A percentile compares a stretch with the other conserved stretches of the same genome.
These are phyloP conservation scores for Himalopsyche tibetana DNA, from an alignment of 2,888 invertebrate genomes.

Conservation along the genomic window DNA sequence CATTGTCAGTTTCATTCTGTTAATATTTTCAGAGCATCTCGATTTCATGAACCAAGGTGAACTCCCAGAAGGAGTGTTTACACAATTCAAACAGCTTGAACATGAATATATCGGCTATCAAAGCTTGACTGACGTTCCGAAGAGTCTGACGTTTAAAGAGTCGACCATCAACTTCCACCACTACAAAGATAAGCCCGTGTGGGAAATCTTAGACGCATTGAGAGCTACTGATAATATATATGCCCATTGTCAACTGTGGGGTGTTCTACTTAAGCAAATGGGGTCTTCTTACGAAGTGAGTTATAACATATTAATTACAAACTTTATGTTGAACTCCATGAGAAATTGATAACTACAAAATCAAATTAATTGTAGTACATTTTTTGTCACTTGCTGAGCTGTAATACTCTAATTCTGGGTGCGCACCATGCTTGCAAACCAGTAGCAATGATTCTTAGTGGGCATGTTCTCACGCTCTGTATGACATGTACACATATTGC, in stretches of 20 bases:
- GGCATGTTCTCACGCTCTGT: too few relatives aligned
- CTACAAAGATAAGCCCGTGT: slow-evolving; percentile 81
- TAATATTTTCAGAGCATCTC: slow-evolving; percentile 85
- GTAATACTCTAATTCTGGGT: too few relatives aligned
- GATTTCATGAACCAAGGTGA: slow-evolving; percentile 95
- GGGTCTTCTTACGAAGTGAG: slow-evolving; percentile 87
- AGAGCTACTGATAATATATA: slow-evolving; percentile 84
- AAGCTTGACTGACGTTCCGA: slow-evolving; percentile 95
- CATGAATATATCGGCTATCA: slow-evolving; percentile 96
- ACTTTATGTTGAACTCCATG: too few relatives aligned
- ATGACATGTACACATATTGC: too few relatives aligned
- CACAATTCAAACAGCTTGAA: slow-evolving; percentile 91
- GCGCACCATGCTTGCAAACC: too few relatives aligned
- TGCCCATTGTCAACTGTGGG: slow-evolving; percentile 89
- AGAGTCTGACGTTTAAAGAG: slow-evolving; percentile 85
- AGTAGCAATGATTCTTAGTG: too few relatives aligned
- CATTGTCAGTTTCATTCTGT: slow-evolving; percentile 48
- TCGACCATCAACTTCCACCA: slow-evolving; percentile 77
- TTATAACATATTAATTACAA: slow-evolving; percentile 63
- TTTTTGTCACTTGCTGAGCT: too few relatives aligned
- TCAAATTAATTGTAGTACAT: too few relatives aligned
- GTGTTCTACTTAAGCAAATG: slow-evolving; percentile 87
- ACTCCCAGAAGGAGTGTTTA: slow-evolving; percentile 84
- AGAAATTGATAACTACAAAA: too few relatives aligned
- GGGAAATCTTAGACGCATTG: slow-evolving; percentile 86